Base-by-base conservation (phyloP, 2,888 invertebrate genomes). In the Lithodes maja region DNA sequence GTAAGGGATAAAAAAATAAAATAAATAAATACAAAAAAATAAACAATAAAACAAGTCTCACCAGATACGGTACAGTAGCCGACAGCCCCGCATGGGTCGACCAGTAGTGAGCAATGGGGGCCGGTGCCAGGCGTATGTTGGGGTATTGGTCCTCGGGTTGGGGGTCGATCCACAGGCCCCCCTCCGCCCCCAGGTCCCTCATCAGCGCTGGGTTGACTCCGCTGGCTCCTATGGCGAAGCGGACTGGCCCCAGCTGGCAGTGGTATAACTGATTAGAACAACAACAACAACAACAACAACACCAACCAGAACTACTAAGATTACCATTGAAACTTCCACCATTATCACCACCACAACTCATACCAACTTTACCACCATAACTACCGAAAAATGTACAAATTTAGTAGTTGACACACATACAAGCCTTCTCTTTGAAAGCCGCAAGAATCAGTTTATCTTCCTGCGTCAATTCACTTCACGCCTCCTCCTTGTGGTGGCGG, bases 141-240 rank as follows among this genome's bases (percentile, higher is more conserved):
- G 33, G 33, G 33, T 33, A 33, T 0, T 61, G 69, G n/a, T 68
- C 15, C 69, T 69, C 68, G 50, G 83, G 83, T 15, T 5, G 50
- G 53, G 83, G 83, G 17, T 83, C 83, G 3, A 83, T n/a, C 83
- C 83, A 83, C 0, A 83, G 69, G 2, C 83, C 83, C 7, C 15
- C 3, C 2, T 1, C 69, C 1, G 52, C 50, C 2, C 1, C 69
- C 1, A 50, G 17, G 15, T 68, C 7, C 1, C 9, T n/a, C 71
- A 71, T 52, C 69, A 83, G 71, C 3, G 15, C 83, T 5, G 71
- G 53, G n/a, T 50, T 50, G 7, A n/a, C 71, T 3, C 71, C 83
- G 5, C 12, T 15, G 50, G 9, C 71, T n/a, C n/a, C 83, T 52
- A 83, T 71, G n/a, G 69, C 1, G 69, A 71, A 71, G 2, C 53